A percentile compares a stretch with the other conserved stretches of the same genome.
Evolutionary conservation across 2,888 invertebrate species (phyloP).

Genomic region (Caenorhabditis auriculariae): DNA sequence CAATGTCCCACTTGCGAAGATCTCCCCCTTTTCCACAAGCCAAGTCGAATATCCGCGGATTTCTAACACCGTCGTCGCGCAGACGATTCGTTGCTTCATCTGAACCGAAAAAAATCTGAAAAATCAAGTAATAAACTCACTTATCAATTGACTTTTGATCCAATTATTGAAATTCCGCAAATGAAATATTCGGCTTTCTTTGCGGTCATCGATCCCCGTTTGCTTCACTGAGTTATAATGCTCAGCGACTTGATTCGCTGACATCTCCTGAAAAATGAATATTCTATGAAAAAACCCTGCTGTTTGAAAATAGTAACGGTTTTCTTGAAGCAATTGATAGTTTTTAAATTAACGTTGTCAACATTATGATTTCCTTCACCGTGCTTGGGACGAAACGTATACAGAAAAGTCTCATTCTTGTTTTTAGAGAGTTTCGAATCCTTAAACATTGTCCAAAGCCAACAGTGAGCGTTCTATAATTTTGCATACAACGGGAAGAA

Average conservation of each 20-base stretch:
- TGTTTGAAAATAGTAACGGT: slow-evolving; percentile 1
- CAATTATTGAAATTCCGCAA: slow-evolving; percentile 98
- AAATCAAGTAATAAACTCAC: slow-evolving; percentile 68
- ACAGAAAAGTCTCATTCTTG: no score
- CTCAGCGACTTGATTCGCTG: slow-evolving; percentile 73
- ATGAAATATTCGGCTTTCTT: slow-evolving; percentile 85
- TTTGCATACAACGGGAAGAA: no score
- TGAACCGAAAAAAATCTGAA: slow-evolving; percentile 15
- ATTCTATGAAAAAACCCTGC: background rate
- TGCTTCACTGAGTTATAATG: slow-evolving; percentile 91
- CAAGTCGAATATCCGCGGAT: slow-evolving; percentile 78
- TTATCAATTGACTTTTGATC: slow-evolving; percentile 93
- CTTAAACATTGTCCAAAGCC: no score
- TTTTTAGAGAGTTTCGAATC: no score
- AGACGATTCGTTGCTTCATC: slow-evolving; percentile 35
- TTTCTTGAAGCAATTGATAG: no score
- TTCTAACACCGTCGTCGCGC: slow-evolving; percentile 7
- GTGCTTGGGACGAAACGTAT: no score
- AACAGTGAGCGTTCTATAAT: no score
- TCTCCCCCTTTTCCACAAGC: slow-evolving; percentile 99
- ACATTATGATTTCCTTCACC: no score
- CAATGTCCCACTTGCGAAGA: slow-evolving; percentile 79
- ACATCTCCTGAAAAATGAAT: slow-evolving; percentile 28
- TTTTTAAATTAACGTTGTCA: no score
- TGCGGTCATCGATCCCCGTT: slow-evolving; percentile 78